These are phyloP conservation scores for Dexiosoma caninum DNA, from an alignment of 2,888 invertebrate genomes.

Conservation along the genomic window DNA sequence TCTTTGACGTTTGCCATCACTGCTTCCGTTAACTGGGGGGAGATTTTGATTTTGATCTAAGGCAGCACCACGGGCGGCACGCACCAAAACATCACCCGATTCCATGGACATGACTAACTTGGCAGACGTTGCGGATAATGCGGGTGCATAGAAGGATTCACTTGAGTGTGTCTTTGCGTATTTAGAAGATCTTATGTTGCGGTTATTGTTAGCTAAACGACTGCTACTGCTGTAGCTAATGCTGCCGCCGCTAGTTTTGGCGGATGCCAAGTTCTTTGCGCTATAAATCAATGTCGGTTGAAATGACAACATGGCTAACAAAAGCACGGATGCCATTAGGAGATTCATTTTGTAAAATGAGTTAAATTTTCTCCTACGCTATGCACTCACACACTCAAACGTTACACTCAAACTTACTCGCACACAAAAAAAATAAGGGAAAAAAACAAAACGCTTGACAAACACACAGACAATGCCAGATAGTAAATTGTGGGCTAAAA, in stretches of 20 bases:
- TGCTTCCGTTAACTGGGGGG: conserved; percentile 25
- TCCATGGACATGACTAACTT: conserved; percentile 64
- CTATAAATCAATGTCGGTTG: conserved; percentile 71
- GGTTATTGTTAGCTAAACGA: conserved; percentile 31
- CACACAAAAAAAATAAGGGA: neutral
- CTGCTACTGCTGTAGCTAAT: conserved; percentile 26
- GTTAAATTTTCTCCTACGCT: conserved; percentile 41
- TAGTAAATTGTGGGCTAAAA: conserved; percentile 54
- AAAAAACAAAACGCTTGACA: too few species aligned
- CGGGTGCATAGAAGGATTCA: conserved; percentile 52
- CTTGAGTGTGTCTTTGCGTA: conserved; percentile 62
- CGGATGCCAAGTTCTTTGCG: conserved; percentile 66
- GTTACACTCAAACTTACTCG: neutral
- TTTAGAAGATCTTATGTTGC: conserved; percentile 49
- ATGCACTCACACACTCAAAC: neutral
- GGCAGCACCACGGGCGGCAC: conserved; percentile 70
- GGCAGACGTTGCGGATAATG: conserved; percentile 59
- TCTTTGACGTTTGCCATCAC: conserved; percentile 70
- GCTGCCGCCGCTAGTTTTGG: conserved; percentile 30
- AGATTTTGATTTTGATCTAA: conserved; percentile 41
- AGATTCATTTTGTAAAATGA: conserved; percentile 69
- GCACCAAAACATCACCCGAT: conserved; percentile 68
- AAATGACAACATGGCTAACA: conserved; percentile 70
- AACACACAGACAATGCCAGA: conserved; percentile 40
- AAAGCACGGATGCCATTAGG: conserved; percentile 67